These are phyloP conservation scores for Esperia sulphurella DNA, from an alignment of 2,888 invertebrate species.

Conservation along the genomic window DNA sequence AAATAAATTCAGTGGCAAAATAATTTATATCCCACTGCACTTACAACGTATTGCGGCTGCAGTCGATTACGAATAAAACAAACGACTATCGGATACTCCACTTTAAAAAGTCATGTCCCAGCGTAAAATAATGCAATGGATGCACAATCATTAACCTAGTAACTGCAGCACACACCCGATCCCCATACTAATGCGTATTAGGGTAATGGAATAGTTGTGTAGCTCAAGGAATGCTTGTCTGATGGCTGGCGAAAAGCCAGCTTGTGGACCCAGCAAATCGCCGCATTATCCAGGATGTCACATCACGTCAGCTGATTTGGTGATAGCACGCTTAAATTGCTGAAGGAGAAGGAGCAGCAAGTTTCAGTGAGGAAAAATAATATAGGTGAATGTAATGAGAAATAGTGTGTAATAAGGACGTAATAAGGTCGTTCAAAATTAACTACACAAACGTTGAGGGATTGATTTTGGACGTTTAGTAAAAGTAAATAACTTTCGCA, in stretches of 20 bases:
- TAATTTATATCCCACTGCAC: neutral
- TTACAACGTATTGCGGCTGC: neutral
- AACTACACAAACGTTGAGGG: too few species aligned
- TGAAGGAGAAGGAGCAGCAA: neutral
- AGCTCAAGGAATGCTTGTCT: conserved; percentile 54
- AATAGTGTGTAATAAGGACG: too few species aligned
- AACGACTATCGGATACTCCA: conserved; percentile 24
- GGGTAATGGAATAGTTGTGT: conserved; percentile 64
- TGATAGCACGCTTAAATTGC: conserved; percentile 3
- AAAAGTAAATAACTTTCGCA: too few species aligned
- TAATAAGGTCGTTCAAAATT: too few species aligned
- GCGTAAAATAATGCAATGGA: conserved; percentile 29
- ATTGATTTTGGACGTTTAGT: too few species aligned
- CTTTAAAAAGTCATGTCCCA: conserved; percentile 15
- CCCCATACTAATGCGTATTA: conserved; percentile 45
- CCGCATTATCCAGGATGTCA: conserved; percentile 16
- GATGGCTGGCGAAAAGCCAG: conserved; percentile 51
- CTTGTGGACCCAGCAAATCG: conserved; percentile 19
- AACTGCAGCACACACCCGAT: conserved; percentile 36
- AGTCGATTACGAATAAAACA: conserved; percentile 4
- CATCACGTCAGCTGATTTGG: conserved; percentile 25
- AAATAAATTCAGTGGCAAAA: too few species aligned
- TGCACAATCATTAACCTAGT: conserved; percentile 51
- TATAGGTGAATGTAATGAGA: too few species aligned
- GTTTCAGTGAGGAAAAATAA: too few species aligned